These are phyloP conservation scores for Chauna torquata DNA, from an alignment of 2,113 vertebrate species.

Conservation along the genomic window DNA sequence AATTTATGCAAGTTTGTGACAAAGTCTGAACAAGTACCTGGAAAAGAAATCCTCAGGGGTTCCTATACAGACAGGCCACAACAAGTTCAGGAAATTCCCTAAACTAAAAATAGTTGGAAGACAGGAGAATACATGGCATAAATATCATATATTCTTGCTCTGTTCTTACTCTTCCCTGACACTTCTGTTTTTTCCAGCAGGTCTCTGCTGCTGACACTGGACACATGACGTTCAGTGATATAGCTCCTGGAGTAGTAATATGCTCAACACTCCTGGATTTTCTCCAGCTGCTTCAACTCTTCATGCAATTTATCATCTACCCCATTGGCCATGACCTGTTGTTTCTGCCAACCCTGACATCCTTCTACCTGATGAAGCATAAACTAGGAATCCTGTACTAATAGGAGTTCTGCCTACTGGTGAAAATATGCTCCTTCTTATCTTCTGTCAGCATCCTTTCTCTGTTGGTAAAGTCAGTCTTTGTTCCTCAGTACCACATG, in stretches of 20 bases:
- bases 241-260: neutral
- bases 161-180: neutral
- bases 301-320: neutral
- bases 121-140: neutral
- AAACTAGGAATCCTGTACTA: neutral
- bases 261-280: neutral
- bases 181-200: neutral
- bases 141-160: neutral
- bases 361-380: neutral
- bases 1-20: neutral
- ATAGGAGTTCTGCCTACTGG: neutral
- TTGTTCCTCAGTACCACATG: neutral
- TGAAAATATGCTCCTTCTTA: neutral
- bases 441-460: neutral
- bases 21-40: neutral
- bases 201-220: neutral
- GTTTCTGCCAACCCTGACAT: neutral
- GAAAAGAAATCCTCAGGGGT: neutral
- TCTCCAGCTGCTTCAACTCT: neutral
- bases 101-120: neutral
- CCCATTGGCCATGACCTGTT: neutral
- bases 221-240: neutral
- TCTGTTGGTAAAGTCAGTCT: neutral
- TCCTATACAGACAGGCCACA: neutral
- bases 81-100: neutral